Base-by-base conservation (phyloP, 2,113 vertebrate species). In the Pandion haliaetus region DNA sequence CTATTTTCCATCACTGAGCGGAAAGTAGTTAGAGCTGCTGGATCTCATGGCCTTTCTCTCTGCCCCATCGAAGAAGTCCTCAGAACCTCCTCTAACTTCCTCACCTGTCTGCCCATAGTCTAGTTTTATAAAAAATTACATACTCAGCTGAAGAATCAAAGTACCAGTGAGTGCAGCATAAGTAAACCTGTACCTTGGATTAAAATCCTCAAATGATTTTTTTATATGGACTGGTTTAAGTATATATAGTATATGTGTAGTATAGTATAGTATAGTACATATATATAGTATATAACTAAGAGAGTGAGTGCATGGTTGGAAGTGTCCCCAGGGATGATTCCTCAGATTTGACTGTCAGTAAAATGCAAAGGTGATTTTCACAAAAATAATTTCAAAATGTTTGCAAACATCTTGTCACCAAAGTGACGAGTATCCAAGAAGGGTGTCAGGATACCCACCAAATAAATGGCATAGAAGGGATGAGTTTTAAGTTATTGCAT, bases 1-100 rank as follows among this genome's bases (percentile, higher is more conserved):
- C 58, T 91, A 10, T 91, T 97, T 94, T 95, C 95, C 85, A 63
- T 91, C 54, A 55, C 54, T 38, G 67, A 72, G 34, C 81, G 69
- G 63, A 88, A 95, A 90, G 65, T 29, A 34, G 38, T 78, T 82
- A 70, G 26, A 95, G 21, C 58, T 82, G 17, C 42, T 79, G 54
- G 36, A 61, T 90, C 79, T 77, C 50, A 73, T 42, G 67, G 79
- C 38, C 31, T 88, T 82, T 88, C 38, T 34, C 32, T 92, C 54
- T 87, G 78, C 50, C 52, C 77, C 50, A 31, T 34, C 1, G 0
- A 38, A 71, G 34, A 57, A 34, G 31, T 58, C 58, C 40, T 52
- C 38, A 87, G 58, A 86, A 89, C 45, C 36, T 69, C 76, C 58
- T 85, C 77, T 42, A 58, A 88, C 55, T 20, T 50, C 57, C 61